These are phyloP conservation scores for Philereme transversata DNA, from an alignment of 2,888 invertebrate genomes.

Conservation along the genomic window DNA sequence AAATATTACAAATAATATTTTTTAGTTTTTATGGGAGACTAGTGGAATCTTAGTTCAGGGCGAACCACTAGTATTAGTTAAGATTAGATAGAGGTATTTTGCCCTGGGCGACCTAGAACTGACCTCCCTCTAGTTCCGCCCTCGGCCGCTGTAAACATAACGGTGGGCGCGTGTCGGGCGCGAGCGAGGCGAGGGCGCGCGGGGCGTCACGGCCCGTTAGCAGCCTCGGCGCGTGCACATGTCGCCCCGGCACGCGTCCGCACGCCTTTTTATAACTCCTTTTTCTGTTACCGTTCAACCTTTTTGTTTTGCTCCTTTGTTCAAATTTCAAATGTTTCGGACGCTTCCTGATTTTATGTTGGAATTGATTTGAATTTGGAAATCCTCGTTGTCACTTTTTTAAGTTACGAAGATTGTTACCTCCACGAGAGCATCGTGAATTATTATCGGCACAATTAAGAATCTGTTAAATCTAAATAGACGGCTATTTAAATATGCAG, in stretches of 20 bases:
- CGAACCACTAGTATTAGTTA: background rate
- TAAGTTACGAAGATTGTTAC: constrained; percentile 11
- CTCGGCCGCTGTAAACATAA: constrained; percentile 56
- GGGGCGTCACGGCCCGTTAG: constrained; percentile 74
- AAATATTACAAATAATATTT: no score
- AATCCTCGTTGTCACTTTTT: background rate
- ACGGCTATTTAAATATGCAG: constrained; percentile 30
- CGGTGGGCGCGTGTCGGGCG: constrained; percentile 66
- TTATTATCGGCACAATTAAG: constrained; percentile 35
- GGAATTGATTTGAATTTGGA: constrained; percentile 14
- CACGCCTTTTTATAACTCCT: constrained; percentile 69
- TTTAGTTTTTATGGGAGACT: no score
- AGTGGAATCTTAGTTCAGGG: no score
- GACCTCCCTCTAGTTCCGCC: constrained; percentile 25
- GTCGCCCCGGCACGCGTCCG: constrained; percentile 81
- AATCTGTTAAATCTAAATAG: constrained; percentile 36
- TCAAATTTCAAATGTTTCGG: constrained; percentile 63
- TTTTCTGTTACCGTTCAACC: constrained; percentile 68
- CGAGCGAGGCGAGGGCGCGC: constrained; percentile 32
- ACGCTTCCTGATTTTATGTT: constrained; percentile 18
- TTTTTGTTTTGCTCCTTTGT: constrained; percentile 77
- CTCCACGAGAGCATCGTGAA: constrained; percentile 53
- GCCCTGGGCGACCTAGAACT: constrained; percentile 12
- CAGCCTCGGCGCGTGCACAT: constrained; percentile 79
- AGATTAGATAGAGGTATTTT: background rate